Evolutionary conservation across 1,140 invertebrate species (phyloP).

Genomic region (Daktulosphaira vitifoliae): DNA sequence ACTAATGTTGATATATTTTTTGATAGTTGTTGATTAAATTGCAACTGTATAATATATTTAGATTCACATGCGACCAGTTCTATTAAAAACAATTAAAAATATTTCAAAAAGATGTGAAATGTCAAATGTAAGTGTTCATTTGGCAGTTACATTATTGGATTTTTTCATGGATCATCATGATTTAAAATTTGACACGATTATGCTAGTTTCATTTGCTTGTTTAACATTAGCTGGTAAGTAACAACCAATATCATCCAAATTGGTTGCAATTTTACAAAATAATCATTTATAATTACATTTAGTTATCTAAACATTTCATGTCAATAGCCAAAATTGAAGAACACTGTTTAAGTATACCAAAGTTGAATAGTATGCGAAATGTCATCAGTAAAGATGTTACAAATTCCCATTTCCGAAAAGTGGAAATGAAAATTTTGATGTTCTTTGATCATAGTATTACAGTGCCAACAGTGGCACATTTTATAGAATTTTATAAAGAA

Average conservation of each 20-base stretch:
- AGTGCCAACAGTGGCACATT: conserved; percentile 21
- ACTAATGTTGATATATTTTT: no score
- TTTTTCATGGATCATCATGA: conserved; percentile 23
- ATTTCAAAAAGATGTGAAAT: conserved; percentile 3
- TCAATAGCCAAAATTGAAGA: conserved; percentile 21
- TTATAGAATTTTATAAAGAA: conserved; percentile 26
- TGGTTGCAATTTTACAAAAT: no score
- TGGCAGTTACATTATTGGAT: conserved; percentile 6
- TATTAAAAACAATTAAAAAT: conserved; percentile 22
- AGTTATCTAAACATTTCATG: no score
- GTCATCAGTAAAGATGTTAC: conserved; percentile 12
- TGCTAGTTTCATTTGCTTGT: conserved; percentile 9
- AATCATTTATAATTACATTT: not conserved
- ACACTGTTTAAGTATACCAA: conserved; percentile 17
- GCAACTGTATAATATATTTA: not conserved
- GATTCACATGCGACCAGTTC: conserved; percentile 6
- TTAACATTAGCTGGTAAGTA: conserved; percentile 18
- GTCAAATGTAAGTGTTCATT: conserved; percentile 17
- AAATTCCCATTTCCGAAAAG: conserved; percentile 17
- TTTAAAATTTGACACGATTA: conserved; percentile 20
- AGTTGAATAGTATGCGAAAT: not conserved
- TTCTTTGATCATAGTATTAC: conserved; percentile 7
- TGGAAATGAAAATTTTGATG: conserved; percentile 28
- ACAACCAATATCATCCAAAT: no score
- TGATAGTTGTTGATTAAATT: no score